Conservation (phyloP, 2,888 invertebrate species). For the Biston betularia region DNA sequence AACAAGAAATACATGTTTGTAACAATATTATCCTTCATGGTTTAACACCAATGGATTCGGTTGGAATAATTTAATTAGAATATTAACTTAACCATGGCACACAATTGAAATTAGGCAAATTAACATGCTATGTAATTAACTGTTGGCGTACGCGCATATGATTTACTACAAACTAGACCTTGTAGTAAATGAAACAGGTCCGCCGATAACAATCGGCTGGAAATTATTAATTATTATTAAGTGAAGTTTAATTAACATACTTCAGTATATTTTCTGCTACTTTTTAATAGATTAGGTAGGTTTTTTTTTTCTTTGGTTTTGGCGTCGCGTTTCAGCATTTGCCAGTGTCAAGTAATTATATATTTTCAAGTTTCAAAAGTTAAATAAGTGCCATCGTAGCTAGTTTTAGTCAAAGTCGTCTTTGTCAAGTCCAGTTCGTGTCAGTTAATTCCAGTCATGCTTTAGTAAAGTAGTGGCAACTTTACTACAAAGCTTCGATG, state of each 20-base stretch:
- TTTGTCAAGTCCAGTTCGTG: too few relatives aligned
- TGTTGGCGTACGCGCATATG: constrained; percentile 24
- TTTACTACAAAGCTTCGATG: too few relatives aligned
- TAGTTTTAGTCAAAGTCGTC: too few relatives aligned
- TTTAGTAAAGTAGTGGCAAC: too few relatives aligned
- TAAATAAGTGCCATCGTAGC: too few relatives aligned
- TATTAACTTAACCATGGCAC: constrained; percentile 37
- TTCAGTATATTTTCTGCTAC: not conserved
- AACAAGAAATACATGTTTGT: constrained; percentile 25
- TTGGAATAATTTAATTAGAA: constrained; percentile 36
- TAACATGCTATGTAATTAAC: constrained; percentile 17
- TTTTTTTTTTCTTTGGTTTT: too few relatives aligned
- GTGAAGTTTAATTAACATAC: constrained; percentile 12
- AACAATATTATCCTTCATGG: constrained; percentile 35
- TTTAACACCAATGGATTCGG: constrained; percentile 29
- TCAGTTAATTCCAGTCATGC: too few relatives aligned
- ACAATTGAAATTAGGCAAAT: constrained; percentile 37
- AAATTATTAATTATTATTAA: constrained; percentile 17
- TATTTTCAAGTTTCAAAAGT: too few relatives aligned
- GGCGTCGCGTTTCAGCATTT: too few relatives aligned
- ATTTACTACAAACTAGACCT: constrained; percentile 34
- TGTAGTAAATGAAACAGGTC: constrained; percentile 15
- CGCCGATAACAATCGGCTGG: constrained; percentile 18
- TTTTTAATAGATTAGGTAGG: not conserved
- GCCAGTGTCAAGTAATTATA: too few relatives aligned